phyloP scores from a whole-genome alignment of 2,797 vertebrate genomes.

The Garrulus glandarius region DNA sequence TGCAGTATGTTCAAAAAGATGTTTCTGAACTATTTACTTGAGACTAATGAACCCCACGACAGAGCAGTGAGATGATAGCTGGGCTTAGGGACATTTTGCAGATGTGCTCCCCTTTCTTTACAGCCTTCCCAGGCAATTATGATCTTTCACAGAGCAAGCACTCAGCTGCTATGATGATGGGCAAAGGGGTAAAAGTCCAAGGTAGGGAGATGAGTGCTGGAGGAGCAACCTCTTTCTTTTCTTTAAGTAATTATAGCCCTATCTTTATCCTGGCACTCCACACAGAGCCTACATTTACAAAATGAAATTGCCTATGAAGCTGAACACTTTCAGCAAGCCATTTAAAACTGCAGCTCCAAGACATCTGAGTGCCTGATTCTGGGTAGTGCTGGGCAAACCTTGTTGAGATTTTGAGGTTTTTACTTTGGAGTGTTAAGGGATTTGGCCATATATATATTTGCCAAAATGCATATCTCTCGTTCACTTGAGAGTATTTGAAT shows the following conservation, averaged over 20 bases:
- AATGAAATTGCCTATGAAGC: conserved; percentile 2
- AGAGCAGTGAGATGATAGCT: not conserved
- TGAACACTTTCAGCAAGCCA: not conserved
- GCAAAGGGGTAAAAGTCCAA: not conserved
- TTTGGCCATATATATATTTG: not conserved
- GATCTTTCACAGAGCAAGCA: not conserved
- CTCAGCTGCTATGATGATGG: not conserved
- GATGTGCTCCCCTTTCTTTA: not conserved
- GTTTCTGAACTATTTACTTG: not conserved
- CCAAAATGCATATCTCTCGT: not conserved
- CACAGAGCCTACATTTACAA: conserved; percentile 18
- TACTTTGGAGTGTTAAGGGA: not conserved
- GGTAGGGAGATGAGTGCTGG: not conserved
- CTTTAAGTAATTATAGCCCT: conserved; percentile 15
- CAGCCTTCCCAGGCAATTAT: not conserved
- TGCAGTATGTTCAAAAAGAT: not conserved
- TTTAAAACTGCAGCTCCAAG: not conserved
- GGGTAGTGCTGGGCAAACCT: not conserved
- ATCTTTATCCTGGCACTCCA: conserved; percentile 36
- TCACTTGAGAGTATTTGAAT: not conserved
- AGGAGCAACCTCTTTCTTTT: not conserved
- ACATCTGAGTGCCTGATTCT: not conserved
- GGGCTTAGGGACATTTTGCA: not conserved
- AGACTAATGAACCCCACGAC: not conserved
- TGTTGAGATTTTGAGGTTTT: not conserved